Conservation (phyloP, 1,140 invertebrate species). For the Drosophila gunungcola region DNA sequence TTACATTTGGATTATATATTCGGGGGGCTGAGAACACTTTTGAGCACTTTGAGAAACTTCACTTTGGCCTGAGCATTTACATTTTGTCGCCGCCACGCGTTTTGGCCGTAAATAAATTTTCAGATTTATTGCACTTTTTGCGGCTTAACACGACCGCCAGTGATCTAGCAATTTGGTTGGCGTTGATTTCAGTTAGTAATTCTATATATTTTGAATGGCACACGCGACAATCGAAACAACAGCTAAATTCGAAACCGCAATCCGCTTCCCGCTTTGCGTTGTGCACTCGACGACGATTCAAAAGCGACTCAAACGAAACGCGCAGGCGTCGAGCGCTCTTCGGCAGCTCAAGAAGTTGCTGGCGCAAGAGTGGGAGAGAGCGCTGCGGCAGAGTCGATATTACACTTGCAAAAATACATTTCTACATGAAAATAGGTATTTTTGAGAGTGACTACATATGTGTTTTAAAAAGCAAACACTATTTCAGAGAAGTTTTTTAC, state of each 20-base stretch:
- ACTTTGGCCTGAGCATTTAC: conserved; percentile 61
- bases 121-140: conserved; percentile 72
- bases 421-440: background rate
- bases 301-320: conserved; percentile 60
- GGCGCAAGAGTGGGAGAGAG: conserved; percentile 10
- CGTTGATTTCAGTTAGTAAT: conserved; percentile 19
- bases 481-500: no score
- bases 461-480: no score
- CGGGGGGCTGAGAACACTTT: conserved; percentile 30
- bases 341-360: conserved; percentile 28
- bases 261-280: conserved; percentile 63
- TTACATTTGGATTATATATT: conserved; percentile 59
- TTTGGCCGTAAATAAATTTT: conserved; percentile 68
- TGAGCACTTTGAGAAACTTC: conserved; percentile 45
- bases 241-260: conserved; percentile 43
- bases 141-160: conserved; percentile 30
- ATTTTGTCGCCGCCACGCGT: conserved; percentile 78
- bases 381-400: background rate
- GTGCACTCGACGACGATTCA: conserved; percentile 72
- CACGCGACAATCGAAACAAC: conserved; percentile 54
- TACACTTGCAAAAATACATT: conserved; percentile 4
- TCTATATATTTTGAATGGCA: conserved; percentile 39
- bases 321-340: conserved; percentile 32
- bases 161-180: conserved; percentile 33
- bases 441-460: no score